Percentiles rank a stretch among this genome's conserved stretches.
Conservation (phyloP, 1,140 invertebrate genomes). For the Aphis gossypii region DNA sequence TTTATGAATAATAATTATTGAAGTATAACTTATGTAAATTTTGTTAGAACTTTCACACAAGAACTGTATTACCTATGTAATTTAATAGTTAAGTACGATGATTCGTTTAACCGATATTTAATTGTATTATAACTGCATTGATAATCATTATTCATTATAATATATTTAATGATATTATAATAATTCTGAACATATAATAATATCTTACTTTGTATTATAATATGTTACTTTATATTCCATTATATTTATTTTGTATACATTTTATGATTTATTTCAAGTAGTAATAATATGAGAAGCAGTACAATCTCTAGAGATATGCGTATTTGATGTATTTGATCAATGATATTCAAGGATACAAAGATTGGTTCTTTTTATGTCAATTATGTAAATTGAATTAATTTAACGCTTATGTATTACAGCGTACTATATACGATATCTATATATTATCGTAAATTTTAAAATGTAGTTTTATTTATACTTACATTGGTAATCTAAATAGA, state of each 20-base stretch:
- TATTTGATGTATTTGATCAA: conserved; percentile 19
- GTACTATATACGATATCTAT: not conserved
- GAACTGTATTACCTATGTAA: no score
- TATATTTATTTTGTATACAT: not conserved
- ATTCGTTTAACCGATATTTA: no score
- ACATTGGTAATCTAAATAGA: no score
- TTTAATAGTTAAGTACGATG: no score
- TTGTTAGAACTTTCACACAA: no score
- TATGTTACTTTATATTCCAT: not conserved
- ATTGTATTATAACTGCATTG: no score
- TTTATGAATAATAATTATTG: not conserved
- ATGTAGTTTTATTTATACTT: not conserved
- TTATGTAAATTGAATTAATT: not conserved
- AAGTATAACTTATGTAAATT: no score
- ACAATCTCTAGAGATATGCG: not conserved
- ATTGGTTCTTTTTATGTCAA: not conserved
- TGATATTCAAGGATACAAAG: not conserved
- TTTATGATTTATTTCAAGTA: not conserved
- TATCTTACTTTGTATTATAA: not conserved
- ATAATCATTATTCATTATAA: not conserved
- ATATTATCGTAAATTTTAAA: no score
- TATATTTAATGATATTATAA: not conserved
- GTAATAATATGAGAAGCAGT: not conserved
- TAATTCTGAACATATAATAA: not conserved
- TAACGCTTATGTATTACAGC: not conserved